These are phyloP conservation scores for Catharus ustulatus DNA, from an alignment of 2,797 vertebrate genomes.

Conservation along the genomic window DNA sequence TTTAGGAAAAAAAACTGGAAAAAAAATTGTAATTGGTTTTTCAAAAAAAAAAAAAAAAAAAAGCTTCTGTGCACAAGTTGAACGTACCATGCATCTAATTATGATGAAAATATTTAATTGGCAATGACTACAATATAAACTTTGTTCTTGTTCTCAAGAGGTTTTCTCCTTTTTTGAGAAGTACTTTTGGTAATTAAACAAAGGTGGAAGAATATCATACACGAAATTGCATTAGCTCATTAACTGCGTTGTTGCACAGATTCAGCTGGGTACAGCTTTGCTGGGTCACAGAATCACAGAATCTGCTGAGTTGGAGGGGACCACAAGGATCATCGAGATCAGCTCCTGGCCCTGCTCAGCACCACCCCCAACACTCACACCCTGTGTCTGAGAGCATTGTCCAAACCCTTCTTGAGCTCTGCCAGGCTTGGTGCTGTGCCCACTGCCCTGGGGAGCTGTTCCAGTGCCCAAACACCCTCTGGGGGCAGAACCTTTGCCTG, in stretches of 20 bases:
- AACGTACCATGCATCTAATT: background rate
- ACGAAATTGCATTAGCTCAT: background rate
- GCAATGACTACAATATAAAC: constrained; percentile 7
- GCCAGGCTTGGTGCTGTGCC: background rate
- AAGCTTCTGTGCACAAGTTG: background rate
- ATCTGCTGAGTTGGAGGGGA: background rate
- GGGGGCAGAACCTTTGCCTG: background rate
- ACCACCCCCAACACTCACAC: background rate
- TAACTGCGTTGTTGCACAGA: background rate
- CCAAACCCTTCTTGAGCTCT: background rate
- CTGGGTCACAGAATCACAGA: background rate
- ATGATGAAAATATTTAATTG: background rate
- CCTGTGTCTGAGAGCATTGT: accelerated
- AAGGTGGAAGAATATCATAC: background rate
- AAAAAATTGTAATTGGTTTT: background rate
- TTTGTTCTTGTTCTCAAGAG: constrained; percentile 23
- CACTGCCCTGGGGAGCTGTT: background rate
- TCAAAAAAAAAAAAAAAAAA: background rate
- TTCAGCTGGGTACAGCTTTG: background rate
- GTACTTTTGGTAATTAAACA: constrained; percentile 5
- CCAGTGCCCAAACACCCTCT: background rate
- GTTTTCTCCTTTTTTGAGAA: background rate
- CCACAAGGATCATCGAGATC: background rate
- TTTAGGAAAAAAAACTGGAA: background rate
- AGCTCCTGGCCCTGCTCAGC: background rate